Base-by-base conservation (phyloP, 2,888 invertebrate genomes). In the Eurois occulta region DNA sequence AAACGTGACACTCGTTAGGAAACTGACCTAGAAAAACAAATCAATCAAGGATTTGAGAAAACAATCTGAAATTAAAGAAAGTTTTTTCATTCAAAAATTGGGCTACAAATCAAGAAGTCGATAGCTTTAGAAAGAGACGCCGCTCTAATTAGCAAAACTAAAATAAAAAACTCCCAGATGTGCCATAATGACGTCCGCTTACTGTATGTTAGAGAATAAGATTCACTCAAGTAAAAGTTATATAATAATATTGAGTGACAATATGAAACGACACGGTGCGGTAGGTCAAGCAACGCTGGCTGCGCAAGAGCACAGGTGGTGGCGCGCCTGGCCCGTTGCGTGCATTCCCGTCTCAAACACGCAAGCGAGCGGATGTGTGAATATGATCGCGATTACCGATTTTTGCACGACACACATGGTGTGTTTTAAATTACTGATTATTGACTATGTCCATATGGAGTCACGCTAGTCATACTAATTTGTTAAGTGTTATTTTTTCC, bases 351-450 rank as follows among this genome's bases (percentile, higher is more conserved):
- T 35, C 75, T 35, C 78, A 79, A 71, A 78, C 90, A 91, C 90
- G 91, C 89, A 87, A 89, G 75, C 64, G 74, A 60, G 72, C 91
- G 91, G 91, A 91, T 91, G 89, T 88, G 87, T 83, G 82, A 84
- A 88, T 89, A 88, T 87, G 83, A 80, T 77, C 77, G 84, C 86
- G 77, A 72, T 79, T 60, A 73, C 67, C 80, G 71, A 86, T 81
- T 82, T 86, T 82, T 80, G 85, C 85, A 84, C 78, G 80, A 67
- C 70, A 73, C 81, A 85, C 68, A 86, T 87, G 84, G 78, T 78
- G 75, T 65, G 74, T 73, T 78, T 78, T 71, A 80, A 74, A 72
- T 75, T 58, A 67, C 74, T 73, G 60, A 65, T 58, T 68, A 68
- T 52, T 77, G 65, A 77, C 86, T 73, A 78, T 72, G 66, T 58